Percentiles rank a stretch among this genome's conserved stretches.
Evolutionary conservation across 1,140 invertebrate genomes (phyloP).

Genomic region (Metopolophium dirhodum): DNA sequence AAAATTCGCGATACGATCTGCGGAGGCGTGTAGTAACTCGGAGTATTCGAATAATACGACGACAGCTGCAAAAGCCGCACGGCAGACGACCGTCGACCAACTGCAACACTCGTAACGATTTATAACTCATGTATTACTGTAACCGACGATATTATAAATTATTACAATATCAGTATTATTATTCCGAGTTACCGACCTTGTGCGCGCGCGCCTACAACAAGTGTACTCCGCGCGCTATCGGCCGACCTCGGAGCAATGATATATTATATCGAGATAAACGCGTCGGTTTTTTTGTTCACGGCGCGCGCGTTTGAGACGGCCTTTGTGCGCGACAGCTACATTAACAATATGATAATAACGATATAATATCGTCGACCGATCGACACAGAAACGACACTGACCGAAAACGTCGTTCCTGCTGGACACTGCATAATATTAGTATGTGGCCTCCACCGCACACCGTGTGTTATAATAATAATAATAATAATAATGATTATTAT

Average conservation of each 20-base stretch:
- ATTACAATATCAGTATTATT: background rate
- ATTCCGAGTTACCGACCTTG: slow-evolving; percentile 22
- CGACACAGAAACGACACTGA: background rate
- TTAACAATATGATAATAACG: background rate
- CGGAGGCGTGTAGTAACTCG: background rate
- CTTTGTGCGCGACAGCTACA: background rate
- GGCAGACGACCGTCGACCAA: too few relatives aligned
- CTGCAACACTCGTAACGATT: too few relatives aligned
- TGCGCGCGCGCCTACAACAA: background rate
- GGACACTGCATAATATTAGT: too few relatives aligned
- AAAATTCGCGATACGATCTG: background rate
- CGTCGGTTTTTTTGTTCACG: background rate
- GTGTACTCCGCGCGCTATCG: background rate
- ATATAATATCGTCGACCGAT: background rate
- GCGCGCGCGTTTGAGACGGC: background rate
- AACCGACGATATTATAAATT: background rate
- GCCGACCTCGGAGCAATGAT: background rate
- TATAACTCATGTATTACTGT: background rate
- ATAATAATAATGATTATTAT: too few relatives aligned
- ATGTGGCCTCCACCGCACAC: too few relatives aligned
- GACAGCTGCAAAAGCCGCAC: too few relatives aligned
- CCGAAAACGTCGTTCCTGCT: too few relatives aligned
- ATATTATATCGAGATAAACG: background rate
- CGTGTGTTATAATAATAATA: too few relatives aligned
- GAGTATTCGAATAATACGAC: background rate